Evolutionary conservation across 2,113 vertebrate species (phyloP).

Genomic region (Ammodytes marinus): DNA sequence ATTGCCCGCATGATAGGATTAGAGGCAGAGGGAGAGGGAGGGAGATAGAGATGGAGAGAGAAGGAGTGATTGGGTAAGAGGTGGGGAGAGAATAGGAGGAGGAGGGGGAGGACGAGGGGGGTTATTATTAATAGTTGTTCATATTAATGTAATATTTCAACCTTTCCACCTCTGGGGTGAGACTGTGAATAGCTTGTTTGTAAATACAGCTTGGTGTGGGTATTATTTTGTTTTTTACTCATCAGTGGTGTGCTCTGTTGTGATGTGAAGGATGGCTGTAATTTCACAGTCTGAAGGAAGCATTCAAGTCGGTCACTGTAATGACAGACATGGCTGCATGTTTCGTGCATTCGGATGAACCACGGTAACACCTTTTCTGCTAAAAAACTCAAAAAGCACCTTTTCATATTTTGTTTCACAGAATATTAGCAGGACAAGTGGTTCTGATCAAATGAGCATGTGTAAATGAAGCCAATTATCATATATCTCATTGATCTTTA

Average conservation of each 20-base stretch:
- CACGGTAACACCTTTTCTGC: background rate
- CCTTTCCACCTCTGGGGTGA: constrained; percentile 78
- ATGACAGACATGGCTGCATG: background rate
- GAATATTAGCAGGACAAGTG: background rate
- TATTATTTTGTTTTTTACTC: constrained; percentile 55
- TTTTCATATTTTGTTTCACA: background rate
- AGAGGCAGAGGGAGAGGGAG: constrained; percentile 78
- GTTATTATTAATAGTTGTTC: constrained; percentile 87
- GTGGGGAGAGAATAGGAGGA: constrained; percentile 69
- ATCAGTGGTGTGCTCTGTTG: constrained; percentile 34
- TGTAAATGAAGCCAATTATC: constrained; percentile 46
- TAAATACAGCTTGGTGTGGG: constrained; percentile 80
- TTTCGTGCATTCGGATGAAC: background rate
- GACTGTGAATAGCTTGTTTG: constrained; percentile 97
- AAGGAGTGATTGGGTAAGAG: constrained; percentile 77
- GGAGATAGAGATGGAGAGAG: constrained; percentile 73
- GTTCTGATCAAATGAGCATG: background rate
- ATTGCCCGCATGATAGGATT: constrained; percentile 98
- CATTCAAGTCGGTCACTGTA: constrained; percentile 35
- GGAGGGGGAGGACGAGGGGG: constrained; percentile 65
- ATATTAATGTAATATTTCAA: constrained; percentile 86
- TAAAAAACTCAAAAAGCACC: background rate
- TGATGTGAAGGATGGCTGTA: constrained; percentile 9
- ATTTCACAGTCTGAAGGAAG: constrained; percentile 37
- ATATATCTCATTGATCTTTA: constrained; percentile 46